These are phyloP conservation scores for Ennomos erosarius DNA, from an alignment of 2,888 invertebrate genomes.

Conservation along the genomic window DNA sequence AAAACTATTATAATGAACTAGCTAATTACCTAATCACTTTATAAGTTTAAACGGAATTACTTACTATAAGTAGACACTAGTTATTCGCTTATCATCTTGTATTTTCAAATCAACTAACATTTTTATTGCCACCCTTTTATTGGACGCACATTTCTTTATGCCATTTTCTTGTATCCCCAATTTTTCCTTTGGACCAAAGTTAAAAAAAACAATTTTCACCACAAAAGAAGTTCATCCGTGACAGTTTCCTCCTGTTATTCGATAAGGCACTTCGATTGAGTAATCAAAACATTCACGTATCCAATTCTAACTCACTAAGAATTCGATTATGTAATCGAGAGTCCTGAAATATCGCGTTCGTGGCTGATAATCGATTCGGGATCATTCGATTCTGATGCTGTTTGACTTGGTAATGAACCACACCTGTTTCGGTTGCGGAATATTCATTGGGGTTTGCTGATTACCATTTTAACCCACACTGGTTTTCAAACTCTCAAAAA, in stretches of 20 bases:
- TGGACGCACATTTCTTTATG: no score
- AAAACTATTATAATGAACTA: no score
- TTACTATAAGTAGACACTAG: no score
- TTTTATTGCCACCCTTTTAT: no score
- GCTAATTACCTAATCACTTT: no score
- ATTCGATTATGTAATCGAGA: slow-evolving; percentile 19
- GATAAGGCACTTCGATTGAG: slow-evolving; percentile 12
- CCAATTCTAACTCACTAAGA: slow-evolving; percentile 27
- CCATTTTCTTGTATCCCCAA: no score
- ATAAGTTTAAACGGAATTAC: no score
- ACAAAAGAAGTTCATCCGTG: no score
- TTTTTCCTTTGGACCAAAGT: no score
- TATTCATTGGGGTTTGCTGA: slow-evolving; percentile 1
- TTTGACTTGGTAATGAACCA: slow-evolving; percentile 54
- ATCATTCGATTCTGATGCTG: slow-evolving; percentile 38
- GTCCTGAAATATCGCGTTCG: slow-evolving; percentile 20
- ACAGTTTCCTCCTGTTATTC: slow-evolving; percentile 2
- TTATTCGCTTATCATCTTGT: no score
- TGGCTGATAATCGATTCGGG: slow-evolving; percentile 41
- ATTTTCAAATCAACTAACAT: no score
- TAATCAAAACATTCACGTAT: slow-evolving; percentile 26
- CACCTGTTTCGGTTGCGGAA: slow-evolving; percentile 36
- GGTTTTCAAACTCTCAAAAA: neutral
- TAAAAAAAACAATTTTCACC: no score
- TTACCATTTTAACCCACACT: slow-evolving; percentile 20